Percentiles rank a stretch among this genome's conserved stretches.
Evolutionary conservation across 2,797 vertebrate genomes (phyloP).

Genomic region (Xiphophorus birchmanni): DNA sequence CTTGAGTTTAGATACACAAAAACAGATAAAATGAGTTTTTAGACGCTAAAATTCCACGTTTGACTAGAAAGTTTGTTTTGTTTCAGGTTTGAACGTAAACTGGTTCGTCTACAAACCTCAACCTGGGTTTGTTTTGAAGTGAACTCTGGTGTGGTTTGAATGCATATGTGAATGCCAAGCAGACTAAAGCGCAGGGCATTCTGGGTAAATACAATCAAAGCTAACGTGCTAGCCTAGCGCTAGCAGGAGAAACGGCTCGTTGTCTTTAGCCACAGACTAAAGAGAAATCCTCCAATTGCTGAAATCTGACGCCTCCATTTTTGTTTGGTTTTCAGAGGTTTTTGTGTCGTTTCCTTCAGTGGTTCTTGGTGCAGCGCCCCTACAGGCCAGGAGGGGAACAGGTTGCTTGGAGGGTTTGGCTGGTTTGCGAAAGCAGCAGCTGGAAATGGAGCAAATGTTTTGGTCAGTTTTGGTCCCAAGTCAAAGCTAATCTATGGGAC

Average conservation of each 20-base stretch:
- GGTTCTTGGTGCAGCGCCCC: neutral
- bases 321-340: neutral
- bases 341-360: neutral
- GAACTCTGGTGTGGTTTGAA: neutral
- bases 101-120: neutral
- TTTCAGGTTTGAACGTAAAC: neutral
- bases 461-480: neutral
- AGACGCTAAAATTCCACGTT: too few relatives aligned
- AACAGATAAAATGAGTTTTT: too few relatives aligned
- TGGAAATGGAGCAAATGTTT: neutral
- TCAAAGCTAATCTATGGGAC: neutral
- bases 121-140: neutral
- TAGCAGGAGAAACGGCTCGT: neutral
- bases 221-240: neutral
- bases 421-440: neutral
- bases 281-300: neutral
- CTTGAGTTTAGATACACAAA: too few relatives aligned
- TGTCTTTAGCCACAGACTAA: neutral
- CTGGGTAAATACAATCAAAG: neutral
- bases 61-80: too few relatives aligned
- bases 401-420: neutral
- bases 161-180: neutral
- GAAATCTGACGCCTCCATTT: neutral
- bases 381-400: neutral
- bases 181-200: neutral